These are phyloP conservation scores for Temnothorax longispinosus DNA, from an alignment of 1,140 invertebrate species.

Conservation along the genomic window DNA sequence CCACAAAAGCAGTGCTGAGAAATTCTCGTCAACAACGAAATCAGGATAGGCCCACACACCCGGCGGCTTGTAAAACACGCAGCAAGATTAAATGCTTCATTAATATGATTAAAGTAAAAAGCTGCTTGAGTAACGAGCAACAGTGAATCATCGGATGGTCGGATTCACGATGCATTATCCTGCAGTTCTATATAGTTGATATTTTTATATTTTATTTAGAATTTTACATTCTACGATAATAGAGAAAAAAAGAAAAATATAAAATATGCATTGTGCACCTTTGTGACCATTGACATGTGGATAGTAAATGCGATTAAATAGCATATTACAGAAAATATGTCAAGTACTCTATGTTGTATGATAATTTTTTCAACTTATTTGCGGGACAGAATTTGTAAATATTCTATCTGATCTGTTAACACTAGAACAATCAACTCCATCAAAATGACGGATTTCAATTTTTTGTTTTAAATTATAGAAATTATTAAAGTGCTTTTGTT, in stretches of 20 bases:
- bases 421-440: too few species aligned
- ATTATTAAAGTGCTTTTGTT: too few species aligned
- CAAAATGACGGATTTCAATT: too few species aligned
- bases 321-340: neutral
- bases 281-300: neutral
- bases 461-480: too few species aligned
- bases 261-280: neutral
- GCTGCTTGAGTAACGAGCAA: constrained; percentile 84
- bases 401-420: neutral
- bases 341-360: neutral
- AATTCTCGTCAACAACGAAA: constrained; percentile 80
- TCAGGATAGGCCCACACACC: constrained; percentile 82
- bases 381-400: neutral
- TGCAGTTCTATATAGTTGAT: constrained; percentile 3
- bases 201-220: constrained; percentile 17
- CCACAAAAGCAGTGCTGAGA: constrained; percentile 70
- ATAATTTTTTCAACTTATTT: neutral
- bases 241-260: neutral
- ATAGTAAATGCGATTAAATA: neutral
- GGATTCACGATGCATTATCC: neutral
- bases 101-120: constrained; percentile 86
- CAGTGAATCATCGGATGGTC: constrained; percentile 81
- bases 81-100: constrained; percentile 86
- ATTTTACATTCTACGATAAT: constrained; percentile 5
- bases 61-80: constrained; percentile 84